Evolutionary conservation across 2,888 invertebrate species (phyloP).

Genomic region (Chironomus riparius): DNA sequence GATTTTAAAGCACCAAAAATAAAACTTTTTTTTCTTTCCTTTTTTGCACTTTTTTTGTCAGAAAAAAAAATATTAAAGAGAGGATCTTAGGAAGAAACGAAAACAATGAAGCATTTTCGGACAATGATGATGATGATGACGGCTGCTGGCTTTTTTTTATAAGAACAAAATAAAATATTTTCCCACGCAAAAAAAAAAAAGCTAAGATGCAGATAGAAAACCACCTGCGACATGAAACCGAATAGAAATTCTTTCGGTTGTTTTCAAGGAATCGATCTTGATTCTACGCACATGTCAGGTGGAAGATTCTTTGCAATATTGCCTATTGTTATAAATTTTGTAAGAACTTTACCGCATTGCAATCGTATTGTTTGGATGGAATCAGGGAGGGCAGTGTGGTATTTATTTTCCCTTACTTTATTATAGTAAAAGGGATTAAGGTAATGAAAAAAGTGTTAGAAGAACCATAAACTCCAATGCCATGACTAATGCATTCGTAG

Average conservation of each 20-base stretch:
- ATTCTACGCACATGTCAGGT: not conserved
- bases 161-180: not conserved
- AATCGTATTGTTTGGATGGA: no score
- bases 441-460: no score
- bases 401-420: no score
- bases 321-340: no score
- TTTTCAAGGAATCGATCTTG: not conserved
- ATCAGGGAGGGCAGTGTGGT: no score
- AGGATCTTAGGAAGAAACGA: not conserved
- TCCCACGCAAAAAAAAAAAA: not conserved
- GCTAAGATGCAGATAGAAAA: not conserved
- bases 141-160: not conserved
- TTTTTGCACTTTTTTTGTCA: not conserved
- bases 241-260: not conserved
- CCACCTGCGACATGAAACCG: slow-evolving; percentile 15
- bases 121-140: not conserved
- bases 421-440: no score
- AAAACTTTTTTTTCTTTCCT: not conserved
- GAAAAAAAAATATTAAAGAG: not conserved
- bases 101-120: not conserved
- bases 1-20: slow-evolving; percentile 11
- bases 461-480: no score
- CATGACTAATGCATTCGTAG: no score
- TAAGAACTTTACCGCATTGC: no score
- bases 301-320: no score